Evolutionary conservation across 2,888 invertebrate species (phyloP), one percentile per base, ranked within the genome.

Genomic region (Lysandra bellargus): DNA sequence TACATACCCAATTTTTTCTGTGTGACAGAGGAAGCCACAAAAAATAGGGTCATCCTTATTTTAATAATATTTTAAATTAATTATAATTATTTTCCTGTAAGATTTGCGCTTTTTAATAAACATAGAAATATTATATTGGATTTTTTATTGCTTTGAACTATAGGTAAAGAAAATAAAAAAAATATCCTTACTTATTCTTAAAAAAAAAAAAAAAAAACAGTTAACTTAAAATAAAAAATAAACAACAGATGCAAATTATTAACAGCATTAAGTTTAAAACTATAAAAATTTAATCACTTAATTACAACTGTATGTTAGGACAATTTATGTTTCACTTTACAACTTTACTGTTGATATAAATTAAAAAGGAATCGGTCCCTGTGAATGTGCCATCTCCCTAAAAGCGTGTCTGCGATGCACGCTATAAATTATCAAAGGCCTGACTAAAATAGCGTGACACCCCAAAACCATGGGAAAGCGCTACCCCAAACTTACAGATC

Each of bases 371-470:
- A 90, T 90, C 88, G 88, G 88, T 88, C 87, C 88, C 90, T 88
- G 82, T 80, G 80, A 81, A 82, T 83, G 81, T 83, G 86, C 88
- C 88, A 90, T 91, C 89, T 87, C 90, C 89, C 92, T 92, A 92
- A 92, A 90, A 92, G 90, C 90, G 86, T 87, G 86, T 85, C 85
- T 88, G 88, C 89, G 89, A 90, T 88, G 91, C 91, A 89, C 86
- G 88, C 86, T 91, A 91, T 94, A 94, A 94, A 94, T 94, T 92
- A 92, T 90, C 87, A 87, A 91, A 91, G 91, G 90, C 91, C 90
- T 86, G 88, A 92, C 92, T 90, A 92, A 94, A 94, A 94, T 94
- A 94, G 94, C 94, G 92, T 92, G 91, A 89, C 94, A 92, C 93
- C 93, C 93, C 89, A 89, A 89, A 85, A 83, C 87, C 93, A 92